Base-by-base conservation (phyloP, 2,797 vertebrate species). In the Chelonia mydas region DNA sequence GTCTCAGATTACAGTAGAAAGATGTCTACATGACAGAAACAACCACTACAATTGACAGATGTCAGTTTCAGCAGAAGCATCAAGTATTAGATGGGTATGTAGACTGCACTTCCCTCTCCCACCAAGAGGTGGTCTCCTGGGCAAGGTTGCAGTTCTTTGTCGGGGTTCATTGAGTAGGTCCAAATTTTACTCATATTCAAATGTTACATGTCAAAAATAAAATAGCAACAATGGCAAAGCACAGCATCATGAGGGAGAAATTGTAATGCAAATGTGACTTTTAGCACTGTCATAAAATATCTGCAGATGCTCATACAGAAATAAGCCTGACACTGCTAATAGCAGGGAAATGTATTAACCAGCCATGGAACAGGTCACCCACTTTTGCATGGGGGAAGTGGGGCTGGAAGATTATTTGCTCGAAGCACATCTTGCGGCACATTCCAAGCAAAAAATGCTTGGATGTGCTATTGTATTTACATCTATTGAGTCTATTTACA, bases 261-360 rank as follows among this genome's bases (percentile, higher is more conserved):
- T 55, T 57, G 53, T 54, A 74, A 86, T 23, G 25, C 74, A 86
- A 25, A 21, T 2, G 83, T 2, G 83, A 86, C 2, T 74, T 87
- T 10, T 77, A 1, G 17, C 0, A 0, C 61, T 11, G 61, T 49
- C 72, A 77, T 47, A 31, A 49, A 47, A 47, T 77, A 28, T 9
- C 74, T 15, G 47, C 6, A 41, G 47, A 79, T 57, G 1, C 25
- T 72, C 93, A 33, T n/a, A 23, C 28, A 61, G 17, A 15, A 28
- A 81, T 11, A 88, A 89, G 77, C 0, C 6, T 74, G n/a, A 55
- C 8, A 87, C 55, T 33, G 83, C 5, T 37, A 79, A 33, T 17
- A 37, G n/a, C 65, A 41, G 65, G n/a, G 19, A 41, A 0, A n/a
- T 53, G 15, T 25, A 84, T 50, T 90, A 83, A 74, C 74, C 21